Evolutionary conservation across 2,888 invertebrate genomes (phyloP).

Genomic region (Deilephila porcellus): DNA sequence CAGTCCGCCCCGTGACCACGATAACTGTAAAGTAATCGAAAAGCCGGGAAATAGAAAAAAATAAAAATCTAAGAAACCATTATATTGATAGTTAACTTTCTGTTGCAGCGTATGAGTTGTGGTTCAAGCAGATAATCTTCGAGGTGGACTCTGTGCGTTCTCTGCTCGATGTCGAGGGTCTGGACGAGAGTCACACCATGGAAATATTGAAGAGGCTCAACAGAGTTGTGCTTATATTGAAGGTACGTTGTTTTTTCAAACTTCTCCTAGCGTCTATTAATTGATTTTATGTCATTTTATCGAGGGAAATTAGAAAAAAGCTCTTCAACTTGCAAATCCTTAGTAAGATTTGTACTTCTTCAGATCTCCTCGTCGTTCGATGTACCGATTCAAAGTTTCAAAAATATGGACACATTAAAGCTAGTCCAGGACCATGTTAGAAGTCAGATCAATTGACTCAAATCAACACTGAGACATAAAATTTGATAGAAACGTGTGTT

Average conservation of each 20-base stretch:
- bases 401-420: too few species aligned
- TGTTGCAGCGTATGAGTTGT: constrained; percentile 96
- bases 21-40: too few species aligned
- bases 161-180: constrained; percentile 89
- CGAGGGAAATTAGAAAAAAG: too few species aligned
- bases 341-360: too few species aligned
- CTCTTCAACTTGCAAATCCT: too few species aligned
- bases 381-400: too few species aligned
- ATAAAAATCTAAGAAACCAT: too few species aligned
- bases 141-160: constrained; percentile 96
- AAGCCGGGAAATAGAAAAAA: too few species aligned
- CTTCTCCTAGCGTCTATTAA: not conserved
- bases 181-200: constrained; percentile 96
- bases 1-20: too few species aligned
- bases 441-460: not conserved
- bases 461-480: not conserved
- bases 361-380: too few species aligned
- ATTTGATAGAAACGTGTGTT: constrained; percentile 33
- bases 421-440: not conserved
- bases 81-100: not conserved
- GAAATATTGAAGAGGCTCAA: constrained; percentile 96
- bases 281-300: too few species aligned
- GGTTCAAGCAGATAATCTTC: constrained; percentile 99
- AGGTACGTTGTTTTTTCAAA: constrained; percentile 83
- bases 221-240: constrained; percentile 95